Percentiles rank a stretch among this genome's conserved stretches.
These are phyloP conservation scores for Excalfactoria chinensis DNA, from an alignment of 2,113 vertebrate genomes.

Conservation along the genomic window DNA sequence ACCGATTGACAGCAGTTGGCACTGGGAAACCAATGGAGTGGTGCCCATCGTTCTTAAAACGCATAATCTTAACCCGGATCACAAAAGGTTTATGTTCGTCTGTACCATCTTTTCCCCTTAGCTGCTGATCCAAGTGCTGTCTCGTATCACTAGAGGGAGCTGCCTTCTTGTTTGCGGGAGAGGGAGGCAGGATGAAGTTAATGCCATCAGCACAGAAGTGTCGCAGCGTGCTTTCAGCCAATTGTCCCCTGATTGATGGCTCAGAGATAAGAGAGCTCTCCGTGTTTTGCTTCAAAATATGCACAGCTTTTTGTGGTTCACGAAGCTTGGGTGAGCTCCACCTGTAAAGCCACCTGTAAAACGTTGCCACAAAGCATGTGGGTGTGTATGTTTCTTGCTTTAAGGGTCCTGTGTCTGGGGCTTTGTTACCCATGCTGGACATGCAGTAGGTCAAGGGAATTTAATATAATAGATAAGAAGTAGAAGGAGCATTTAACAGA, in stretches of 20 bases:
- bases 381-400: not conserved
- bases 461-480: not conserved
- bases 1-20: not conserved
- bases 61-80: not conserved
- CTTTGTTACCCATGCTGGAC: not conserved
- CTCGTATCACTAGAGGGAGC: slow-evolving; percentile 65
- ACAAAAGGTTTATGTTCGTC: not conserved
- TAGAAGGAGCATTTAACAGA: not conserved
- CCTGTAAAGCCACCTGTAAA: not conserved
- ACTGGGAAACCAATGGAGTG: not conserved
- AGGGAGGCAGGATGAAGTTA: not conserved
- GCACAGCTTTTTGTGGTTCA: not conserved
- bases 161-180: slow-evolving; percentile 35
- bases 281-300: not conserved
- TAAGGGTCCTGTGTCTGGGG: not conserved
- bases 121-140: not conserved
- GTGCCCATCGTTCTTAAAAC: not conserved
- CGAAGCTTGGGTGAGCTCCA: not conserved
- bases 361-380: not conserved
- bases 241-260: not conserved
- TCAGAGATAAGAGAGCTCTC: not conserved
- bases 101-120: not conserved
- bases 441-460: not conserved
- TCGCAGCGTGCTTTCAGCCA: not conserved
- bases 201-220: not conserved